Percentiles rank a stretch among this genome's conserved stretches.
phyloP scores from a whole-genome alignment of 37 sponge, comb jelly and placozoan genomes.

The Mnemiopsis leidyi region DNA sequence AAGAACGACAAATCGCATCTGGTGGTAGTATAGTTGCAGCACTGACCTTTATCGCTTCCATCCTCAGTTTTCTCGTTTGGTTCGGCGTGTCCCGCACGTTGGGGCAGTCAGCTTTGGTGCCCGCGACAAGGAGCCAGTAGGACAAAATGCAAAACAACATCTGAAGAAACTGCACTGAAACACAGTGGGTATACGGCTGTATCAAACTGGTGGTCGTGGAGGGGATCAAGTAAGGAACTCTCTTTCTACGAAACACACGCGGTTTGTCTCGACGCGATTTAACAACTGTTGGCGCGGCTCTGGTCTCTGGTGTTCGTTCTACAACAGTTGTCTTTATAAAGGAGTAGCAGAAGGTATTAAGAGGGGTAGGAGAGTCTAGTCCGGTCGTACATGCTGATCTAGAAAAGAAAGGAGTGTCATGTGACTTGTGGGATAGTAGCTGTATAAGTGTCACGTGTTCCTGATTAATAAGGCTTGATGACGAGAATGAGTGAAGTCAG shows the following conservation, averaged over 20 bases:
- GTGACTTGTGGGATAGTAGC: not conserved
- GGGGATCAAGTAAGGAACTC: not conserved
- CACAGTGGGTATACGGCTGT: not conserved
- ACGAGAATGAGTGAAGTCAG: not conserved
- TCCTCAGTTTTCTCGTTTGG: not conserved
- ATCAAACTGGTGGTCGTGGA: not conserved
- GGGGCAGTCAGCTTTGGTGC: not conserved
- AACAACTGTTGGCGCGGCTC: not conserved
- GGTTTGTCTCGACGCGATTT: not conserved
- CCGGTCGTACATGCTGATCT: not conserved
- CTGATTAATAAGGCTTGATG: not conserved
- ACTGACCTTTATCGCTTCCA: slow-evolving; percentile 3
- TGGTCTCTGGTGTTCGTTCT: not conserved
- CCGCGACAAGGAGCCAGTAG: not conserved
- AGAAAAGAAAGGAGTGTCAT: not conserved
- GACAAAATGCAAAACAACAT: not conserved
- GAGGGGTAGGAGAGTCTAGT: not conserved
- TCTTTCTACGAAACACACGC: not conserved
- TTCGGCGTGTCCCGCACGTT: not conserved
- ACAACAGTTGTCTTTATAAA: not conserved
- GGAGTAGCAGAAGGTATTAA: not conserved
- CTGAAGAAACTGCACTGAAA: not conserved
- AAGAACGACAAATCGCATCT: not conserved
- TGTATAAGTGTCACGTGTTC: not conserved
- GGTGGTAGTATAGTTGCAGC: not conserved